Conservation (phyloP, 2,113 vertebrate genomes). For the Deroptyus accipitrinus region DNA sequence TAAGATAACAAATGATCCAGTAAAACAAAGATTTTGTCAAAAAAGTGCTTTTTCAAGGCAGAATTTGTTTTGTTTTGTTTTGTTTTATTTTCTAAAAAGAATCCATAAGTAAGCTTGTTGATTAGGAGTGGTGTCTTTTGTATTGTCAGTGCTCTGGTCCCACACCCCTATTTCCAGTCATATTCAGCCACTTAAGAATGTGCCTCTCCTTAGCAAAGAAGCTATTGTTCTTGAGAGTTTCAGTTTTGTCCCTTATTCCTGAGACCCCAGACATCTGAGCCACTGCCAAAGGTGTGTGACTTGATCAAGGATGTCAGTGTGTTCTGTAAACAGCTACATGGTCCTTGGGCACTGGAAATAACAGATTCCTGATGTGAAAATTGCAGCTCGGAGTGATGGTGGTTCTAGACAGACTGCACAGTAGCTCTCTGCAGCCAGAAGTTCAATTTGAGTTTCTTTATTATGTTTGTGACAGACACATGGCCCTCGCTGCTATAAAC, state of each 20-base stretch:
- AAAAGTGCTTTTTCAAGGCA: neutral
- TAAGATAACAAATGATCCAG: neutral
- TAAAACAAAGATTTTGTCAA: neutral
- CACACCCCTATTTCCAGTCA: neutral
- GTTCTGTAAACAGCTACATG: neutral
- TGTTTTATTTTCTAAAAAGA: neutral
- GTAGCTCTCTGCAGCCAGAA: neutral
- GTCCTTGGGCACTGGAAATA: neutral
- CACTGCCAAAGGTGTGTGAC: neutral
- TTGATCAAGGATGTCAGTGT: neutral
- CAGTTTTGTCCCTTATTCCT: neutral
- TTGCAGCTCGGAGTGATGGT: neutral
- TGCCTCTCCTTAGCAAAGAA: neutral
- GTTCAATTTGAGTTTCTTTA: neutral
- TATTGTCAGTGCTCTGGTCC: neutral
- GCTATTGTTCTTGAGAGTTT: neutral
- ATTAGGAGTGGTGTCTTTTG: neutral
- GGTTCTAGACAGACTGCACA: neutral
- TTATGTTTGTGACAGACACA: neutral
- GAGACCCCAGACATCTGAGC: neutral
- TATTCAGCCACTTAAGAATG: neutral
- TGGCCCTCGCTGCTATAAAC: neutral
- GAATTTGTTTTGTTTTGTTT: neutral
- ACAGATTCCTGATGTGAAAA: neutral
- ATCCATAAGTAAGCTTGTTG: neutral